Conservation (phyloP, 2,888 invertebrate species). For the Teinopalpus imperialis region DNA sequence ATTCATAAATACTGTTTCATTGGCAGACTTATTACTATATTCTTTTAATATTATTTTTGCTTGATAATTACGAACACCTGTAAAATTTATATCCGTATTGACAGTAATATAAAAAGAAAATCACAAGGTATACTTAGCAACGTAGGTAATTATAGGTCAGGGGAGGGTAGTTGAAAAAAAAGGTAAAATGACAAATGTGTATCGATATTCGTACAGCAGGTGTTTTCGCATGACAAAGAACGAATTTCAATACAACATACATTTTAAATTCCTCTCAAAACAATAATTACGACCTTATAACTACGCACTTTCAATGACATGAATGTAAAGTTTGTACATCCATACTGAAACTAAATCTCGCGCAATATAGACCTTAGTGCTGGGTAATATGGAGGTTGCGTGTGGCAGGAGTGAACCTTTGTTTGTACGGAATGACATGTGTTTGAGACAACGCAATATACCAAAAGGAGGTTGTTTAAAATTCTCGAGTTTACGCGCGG, state of each 20-base stretch:
- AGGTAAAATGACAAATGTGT: conserved; percentile 9
- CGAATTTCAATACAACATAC: conserved; percentile 36
- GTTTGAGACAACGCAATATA: conserved; percentile 64
- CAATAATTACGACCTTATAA: conserved; percentile 64
- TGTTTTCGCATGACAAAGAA: conserved; percentile 15
- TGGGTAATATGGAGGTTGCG: conserved; percentile 40
- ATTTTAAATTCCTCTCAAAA: conserved; percentile 60
- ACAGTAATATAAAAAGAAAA: conserved; percentile 7
- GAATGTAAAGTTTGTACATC: conserved; percentile 60
- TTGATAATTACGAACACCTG: conserved; percentile 18
- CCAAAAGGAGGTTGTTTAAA: conserved; percentile 76
- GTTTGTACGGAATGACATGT: conserved; percentile 65
- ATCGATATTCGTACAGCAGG: conserved; percentile 15
- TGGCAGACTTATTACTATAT: conserved; percentile 6
- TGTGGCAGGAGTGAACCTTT: conserved; percentile 46
- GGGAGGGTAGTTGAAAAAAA: conserved; percentile 3
- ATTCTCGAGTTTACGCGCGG: conserved; percentile 74
- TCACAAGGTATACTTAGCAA: conserved; percentile 6
- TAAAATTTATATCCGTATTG: conserved; percentile 18
- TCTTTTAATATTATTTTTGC: conserved; percentile 8
- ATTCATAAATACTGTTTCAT: conserved; percentile 18
- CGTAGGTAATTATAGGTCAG: conserved; percentile 3
- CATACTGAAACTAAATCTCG: conserved; percentile 31
- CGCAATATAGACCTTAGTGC: conserved; percentile 47
- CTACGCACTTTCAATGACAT: conserved; percentile 61